A percentile compares a stretch with the other conserved stretches of the same genome.
These are phyloP conservation scores for Etheostoma perlongum DNA, from an alignment of 2,797 vertebrate genomes.

Conservation along the genomic window DNA sequence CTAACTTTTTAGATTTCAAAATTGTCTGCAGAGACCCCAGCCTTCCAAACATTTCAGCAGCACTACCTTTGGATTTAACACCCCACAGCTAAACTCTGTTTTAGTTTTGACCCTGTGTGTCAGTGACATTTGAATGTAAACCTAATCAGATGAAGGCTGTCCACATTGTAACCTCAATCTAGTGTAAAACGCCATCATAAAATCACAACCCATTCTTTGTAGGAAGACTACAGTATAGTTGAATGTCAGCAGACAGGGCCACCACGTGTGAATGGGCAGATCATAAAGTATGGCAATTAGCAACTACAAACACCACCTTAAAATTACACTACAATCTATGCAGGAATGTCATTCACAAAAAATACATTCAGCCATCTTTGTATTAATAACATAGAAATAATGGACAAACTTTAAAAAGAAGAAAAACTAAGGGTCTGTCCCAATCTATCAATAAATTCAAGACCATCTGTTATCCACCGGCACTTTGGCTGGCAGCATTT, in stretches of 20 bases:
- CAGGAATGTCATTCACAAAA: background rate
- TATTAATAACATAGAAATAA: background rate
- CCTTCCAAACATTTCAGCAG: background rate
- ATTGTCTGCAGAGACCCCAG: background rate
- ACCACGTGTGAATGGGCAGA: background rate
- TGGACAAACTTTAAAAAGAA: background rate
- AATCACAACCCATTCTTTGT: no score
- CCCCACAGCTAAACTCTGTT: background rate
- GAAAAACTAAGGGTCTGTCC: no score
- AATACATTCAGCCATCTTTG: background rate
- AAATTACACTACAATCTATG: background rate
- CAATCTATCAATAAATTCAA: no score
- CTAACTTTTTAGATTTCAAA: no score
- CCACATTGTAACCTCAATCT: background rate
- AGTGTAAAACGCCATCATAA: background rate
- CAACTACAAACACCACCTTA: background rate
- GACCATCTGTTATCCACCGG: no score
- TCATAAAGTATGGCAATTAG: no score
- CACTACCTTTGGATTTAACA: no score
- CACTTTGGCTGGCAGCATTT: no score
- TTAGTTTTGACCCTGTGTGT: background rate
- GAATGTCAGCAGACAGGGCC: background rate
- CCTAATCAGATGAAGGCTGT: background rate
- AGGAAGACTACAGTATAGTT: background rate
- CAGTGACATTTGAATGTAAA: background rate